Conservation (phyloP, 2,113 vertebrate genomes). For the Lampris megalopsis region DNA sequence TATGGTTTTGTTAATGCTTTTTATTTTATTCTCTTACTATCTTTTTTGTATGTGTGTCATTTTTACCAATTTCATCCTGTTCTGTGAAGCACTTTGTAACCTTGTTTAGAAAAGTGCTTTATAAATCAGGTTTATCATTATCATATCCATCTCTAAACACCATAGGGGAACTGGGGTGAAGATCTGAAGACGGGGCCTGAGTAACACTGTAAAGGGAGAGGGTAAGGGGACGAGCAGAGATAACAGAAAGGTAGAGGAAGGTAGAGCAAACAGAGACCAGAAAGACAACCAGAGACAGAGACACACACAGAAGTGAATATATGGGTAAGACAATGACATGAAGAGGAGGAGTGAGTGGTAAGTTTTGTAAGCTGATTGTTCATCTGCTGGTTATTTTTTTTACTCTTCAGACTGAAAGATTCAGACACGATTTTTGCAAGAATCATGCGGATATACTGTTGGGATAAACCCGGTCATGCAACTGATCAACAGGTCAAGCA, state of each 20-base stretch:
- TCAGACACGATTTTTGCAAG: slow-evolving; percentile 24
- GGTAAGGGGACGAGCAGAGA: slow-evolving; percentile 15
- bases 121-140: too few relatives aligned
- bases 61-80: too few relatives aligned
- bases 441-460: slow-evolving; percentile 55
- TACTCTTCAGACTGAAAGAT: slow-evolving; percentile 25
- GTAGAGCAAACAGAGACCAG: slow-evolving; percentile 32
- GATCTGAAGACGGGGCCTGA: slow-evolving; percentile 23
- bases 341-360: slow-evolving; percentile 34
- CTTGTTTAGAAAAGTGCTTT: too few relatives aligned
- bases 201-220: slow-evolving; percentile 24
- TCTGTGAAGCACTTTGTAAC: too few relatives aligned
- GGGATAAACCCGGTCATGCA: slow-evolving; percentile 56
- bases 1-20: too few relatives aligned
- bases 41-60: too few relatives aligned
- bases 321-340: slow-evolving; percentile 42
- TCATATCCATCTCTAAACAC: slow-evolving; percentile 8
- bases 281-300: slow-evolving; percentile 31
- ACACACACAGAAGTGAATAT: slow-evolving; percentile 22
- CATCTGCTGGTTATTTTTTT: slow-evolving; percentile 21
- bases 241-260: slow-evolving; percentile 15
- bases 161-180: slow-evolving; percentile 2
- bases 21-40: too few relatives aligned
- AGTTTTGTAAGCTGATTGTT: slow-evolving; percentile 36
- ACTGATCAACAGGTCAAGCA: slow-evolving; percentile 52